phyloP scores from a whole-genome alignment of 1,140 invertebrate species.

The Procambarus clarkii region DNA sequence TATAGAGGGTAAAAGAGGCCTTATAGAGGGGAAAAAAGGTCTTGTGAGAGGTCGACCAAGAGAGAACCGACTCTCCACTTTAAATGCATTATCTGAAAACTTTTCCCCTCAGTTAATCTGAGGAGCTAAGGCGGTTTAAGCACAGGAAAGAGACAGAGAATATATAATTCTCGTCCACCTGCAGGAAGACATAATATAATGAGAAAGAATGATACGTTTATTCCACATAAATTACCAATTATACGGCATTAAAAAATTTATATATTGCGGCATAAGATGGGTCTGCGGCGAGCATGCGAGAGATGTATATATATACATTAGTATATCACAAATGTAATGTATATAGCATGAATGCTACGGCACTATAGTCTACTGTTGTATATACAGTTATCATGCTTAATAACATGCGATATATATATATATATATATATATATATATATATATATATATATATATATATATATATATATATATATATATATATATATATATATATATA shows the following conservation, averaged over 20 bases:
- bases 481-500: background rate
- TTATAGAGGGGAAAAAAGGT: too few species aligned
- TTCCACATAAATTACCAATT: constrained; percentile 53
- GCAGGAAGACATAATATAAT: constrained; percentile 46
- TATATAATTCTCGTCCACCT: constrained; percentile 24
- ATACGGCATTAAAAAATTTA: constrained; percentile 34
- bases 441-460: too few species aligned
- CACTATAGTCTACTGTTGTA: background rate
- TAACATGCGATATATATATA: background rate
- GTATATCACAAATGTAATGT: background rate
- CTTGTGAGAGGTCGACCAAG: too few species aligned
- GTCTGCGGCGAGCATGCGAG: background rate
- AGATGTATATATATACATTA: background rate
- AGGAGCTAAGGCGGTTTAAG: too few species aligned
- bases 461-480: background rate
- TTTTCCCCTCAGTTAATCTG: too few species aligned
- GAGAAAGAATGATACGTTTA: constrained; percentile 38
- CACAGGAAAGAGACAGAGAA: constrained; percentile 8
- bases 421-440: constrained; percentile 25
- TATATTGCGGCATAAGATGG: background rate
- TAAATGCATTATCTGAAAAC: too few species aligned
- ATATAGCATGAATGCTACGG: background rate
- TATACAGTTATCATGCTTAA: too few species aligned
- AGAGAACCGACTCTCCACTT: too few species aligned
- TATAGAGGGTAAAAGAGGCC: too few species aligned